Evolutionary conservation across 2,888 invertebrate genomes (phyloP).

Genomic region (Andrena trimmerana): DNA sequence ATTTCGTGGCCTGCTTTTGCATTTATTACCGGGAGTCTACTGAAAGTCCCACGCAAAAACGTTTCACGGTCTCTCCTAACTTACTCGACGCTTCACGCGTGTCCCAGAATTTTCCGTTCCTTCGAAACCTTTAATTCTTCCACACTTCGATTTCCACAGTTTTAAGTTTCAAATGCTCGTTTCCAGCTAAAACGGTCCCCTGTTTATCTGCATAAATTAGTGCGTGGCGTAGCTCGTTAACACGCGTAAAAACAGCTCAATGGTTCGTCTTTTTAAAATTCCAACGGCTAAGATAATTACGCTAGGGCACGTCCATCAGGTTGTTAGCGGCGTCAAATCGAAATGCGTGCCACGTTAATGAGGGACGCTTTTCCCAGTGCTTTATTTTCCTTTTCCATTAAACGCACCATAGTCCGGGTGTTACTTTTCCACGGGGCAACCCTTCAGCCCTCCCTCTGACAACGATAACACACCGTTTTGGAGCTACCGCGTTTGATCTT

Average conservation of each 20-base stretch:
- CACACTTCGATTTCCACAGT: background rate
- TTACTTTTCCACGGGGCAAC: background rate
- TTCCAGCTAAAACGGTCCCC: background rate
- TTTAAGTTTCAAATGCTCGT: background rate
- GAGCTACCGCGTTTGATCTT: slow-evolving; percentile 54
- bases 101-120: slow-evolving; percentile 1
- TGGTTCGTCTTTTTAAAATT: slow-evolving; percentile 2
- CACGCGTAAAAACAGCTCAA: background rate
- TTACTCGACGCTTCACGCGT: background rate
- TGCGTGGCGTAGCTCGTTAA: slow-evolving; percentile 3
- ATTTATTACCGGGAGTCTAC: background rate
- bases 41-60: background rate
- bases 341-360: slow-evolving; percentile 45
- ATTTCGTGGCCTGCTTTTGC: background rate
- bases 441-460: background rate
- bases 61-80: background rate
- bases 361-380: slow-evolving; percentile 11
- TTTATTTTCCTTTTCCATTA: slow-evolving; percentile 13
- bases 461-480: slow-evolving; percentile 54
- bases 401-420: slow-evolving; percentile 23
- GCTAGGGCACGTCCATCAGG: slow-evolving; percentile 8
- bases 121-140: background rate
- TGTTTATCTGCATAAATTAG: slow-evolving; percentile 31
- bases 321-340: slow-evolving; percentile 16
- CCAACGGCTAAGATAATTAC: slow-evolving; percentile 42